Evolutionary conservation across 2,888 invertebrate species (phyloP), one percentile per base, ranked within the genome.

Genomic region (Pocota personata): DNA sequence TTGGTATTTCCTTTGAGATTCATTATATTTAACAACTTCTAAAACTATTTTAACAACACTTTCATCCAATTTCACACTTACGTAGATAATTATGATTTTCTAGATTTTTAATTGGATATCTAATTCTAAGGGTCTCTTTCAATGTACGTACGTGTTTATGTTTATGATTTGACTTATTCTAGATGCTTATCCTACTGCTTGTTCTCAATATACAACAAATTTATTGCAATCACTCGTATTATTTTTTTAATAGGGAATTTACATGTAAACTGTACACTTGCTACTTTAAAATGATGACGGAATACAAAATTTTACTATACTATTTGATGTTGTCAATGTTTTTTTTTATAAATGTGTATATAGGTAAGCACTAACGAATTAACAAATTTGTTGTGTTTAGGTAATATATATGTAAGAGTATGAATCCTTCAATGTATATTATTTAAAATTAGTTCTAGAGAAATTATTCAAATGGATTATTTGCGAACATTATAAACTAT

Each of bases 261-360:
- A 46, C 48, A 62, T 46, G 32, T n/a, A 48, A 37, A 64, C 40
- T 84, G 19, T 76, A 79, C 84, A 84, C 75, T 57, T 52, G 69
- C 80, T 80, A 84, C 75, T 64, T 80, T 84, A 84, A 84, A 84
- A 80, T 79, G 84, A 84, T 84, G 84, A 80, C 84, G 58, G 55
- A 80, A 76, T 60, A 66, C 52, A 73, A 55, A 35, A 37, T 64
- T 67, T 71, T 50, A 30, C 40, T 48, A 50, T 16, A 46, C 3
- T 19, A 10, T 73, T 52, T 43, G 10, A 2, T 32, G 30, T 66
- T 8, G n/a, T 12, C 1, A 12, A 37, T 10, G 0, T 69, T 43
- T 48, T 40, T 32, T 52, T 67, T 21, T 50, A 27, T 35, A 12
- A 37, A 37, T 37, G 1, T 14, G 6, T 14, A 5, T 35, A 8